Conservation (phyloP, 2,797 vertebrate genomes). For the Pipistrellus pygmaeus region DNA sequence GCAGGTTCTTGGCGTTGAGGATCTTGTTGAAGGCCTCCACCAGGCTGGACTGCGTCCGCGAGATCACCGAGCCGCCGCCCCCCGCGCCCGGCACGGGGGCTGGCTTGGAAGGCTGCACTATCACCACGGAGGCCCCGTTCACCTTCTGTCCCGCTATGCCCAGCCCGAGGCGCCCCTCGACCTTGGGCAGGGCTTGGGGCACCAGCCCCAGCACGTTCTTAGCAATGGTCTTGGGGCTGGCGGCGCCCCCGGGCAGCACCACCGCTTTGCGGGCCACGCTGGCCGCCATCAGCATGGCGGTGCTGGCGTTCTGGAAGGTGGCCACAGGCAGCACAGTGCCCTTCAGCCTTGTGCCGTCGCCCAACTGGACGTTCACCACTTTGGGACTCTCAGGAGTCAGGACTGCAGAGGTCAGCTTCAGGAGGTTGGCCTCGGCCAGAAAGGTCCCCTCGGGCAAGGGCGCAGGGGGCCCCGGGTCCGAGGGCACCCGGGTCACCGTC, state of each 20-base stretch:
- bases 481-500: constrained; percentile 91
- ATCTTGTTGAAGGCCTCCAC: constrained; percentile 99
- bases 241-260: constrained; percentile 82
- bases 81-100: constrained; percentile 80
- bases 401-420: constrained; percentile 39
- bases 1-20: constrained; percentile 97
- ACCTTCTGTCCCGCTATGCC: constrained; percentile 88
- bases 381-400: constrained; percentile 76
- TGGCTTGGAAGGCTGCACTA: constrained; percentile 90
- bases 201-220: constrained; percentile 92
- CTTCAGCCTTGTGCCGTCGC: constrained; percentile 87
- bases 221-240: constrained; percentile 90
- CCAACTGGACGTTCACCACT: constrained; percentile 87
- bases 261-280: constrained; percentile 91
- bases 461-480: constrained; percentile 80
- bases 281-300: constrained; percentile 94
- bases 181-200: constrained; percentile 89
- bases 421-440: constrained; percentile 40
- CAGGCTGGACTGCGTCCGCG: constrained; percentile 95
- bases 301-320: constrained; percentile 94
- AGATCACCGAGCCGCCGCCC: constrained; percentile 93
- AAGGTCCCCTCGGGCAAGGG: constrained; percentile 50
- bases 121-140: constrained; percentile 87
- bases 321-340: constrained; percentile 90
- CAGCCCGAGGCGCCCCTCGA: constrained; percentile 61